Percentiles rank a stretch among this genome's conserved stretches.
These are phyloP conservation scores for Harlomillsia oculata DNA, from an alignment of 1,140 invertebrate genomes.

Conservation along the genomic window DNA sequence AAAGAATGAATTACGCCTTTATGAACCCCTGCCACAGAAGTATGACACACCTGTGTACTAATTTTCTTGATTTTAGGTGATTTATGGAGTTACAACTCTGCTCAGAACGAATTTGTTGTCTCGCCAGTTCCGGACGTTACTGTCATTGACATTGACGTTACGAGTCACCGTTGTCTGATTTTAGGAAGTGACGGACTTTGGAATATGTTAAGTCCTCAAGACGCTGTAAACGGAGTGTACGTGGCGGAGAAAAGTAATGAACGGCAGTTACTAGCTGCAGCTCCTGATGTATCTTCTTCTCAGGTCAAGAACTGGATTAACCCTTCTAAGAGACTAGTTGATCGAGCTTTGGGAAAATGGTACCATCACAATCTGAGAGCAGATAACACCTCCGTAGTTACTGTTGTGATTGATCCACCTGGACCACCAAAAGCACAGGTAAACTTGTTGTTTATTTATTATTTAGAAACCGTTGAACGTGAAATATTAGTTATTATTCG, in stretches of 20 bases:
- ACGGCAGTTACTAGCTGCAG: conserved; percentile 40
- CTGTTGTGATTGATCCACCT: conserved; percentile 82
- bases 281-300: conserved; percentile 8
- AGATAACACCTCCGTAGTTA: conserved; percentile 91
- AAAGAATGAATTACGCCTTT: too few relatives aligned
- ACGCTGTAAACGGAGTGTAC: conserved; percentile 75
- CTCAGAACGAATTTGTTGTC: conserved; percentile 81
- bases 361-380: conserved; percentile 69
- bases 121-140: conserved; percentile 94
- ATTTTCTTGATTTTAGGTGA: too few relatives aligned
- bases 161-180: conserved; percentile 71
- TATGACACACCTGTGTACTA: too few relatives aligned
- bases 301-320: conserved; percentile 57
- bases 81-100: conserved; percentile 92
- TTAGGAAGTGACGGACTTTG: conserved; percentile 93
- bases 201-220: conserved; percentile 80
- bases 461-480: too few relatives aligned
- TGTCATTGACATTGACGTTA: conserved; percentile 73
- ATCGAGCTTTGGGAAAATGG: conserved; percentile 68
- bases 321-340: conserved; percentile 81
- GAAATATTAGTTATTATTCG: too few relatives aligned
- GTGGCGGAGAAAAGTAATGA: conserved; percentile 71
- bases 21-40: too few relatives aligned
- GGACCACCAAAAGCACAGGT: conserved; percentile 63
- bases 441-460: too few relatives aligned